Conservation (phyloP, 2,797 vertebrate species). For the Hyperoplus lanceolatus region DNA sequence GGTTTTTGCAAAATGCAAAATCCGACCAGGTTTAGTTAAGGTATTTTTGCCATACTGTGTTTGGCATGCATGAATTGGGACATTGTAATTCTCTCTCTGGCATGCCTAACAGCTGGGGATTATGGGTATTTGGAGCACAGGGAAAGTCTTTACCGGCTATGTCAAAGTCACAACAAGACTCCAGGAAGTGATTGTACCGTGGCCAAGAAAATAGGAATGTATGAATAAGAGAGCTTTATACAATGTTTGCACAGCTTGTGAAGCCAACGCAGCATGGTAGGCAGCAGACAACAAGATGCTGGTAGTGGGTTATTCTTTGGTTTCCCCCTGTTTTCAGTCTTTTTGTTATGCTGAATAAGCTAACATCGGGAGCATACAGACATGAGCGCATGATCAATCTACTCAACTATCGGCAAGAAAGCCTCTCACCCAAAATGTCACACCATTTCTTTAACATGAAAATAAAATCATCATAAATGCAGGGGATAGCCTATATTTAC, state of each 20-base stretch:
- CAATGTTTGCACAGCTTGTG: background rate
- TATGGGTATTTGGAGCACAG: too few species aligned
- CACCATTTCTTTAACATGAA: background rate
- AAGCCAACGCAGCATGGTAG: background rate
- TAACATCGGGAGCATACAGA: background rate
- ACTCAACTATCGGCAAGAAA: background rate
- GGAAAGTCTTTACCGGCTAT: background rate
- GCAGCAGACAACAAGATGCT: background rate
- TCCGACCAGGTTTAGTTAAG: too few species aligned
- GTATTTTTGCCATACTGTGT: too few species aligned
- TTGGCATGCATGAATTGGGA: too few species aligned
- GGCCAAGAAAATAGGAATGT: background rate
- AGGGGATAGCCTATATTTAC: slow-evolving; percentile 52
- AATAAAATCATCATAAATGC: background rate
- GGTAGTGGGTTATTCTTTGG: too few species aligned
- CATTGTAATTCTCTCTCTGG: too few species aligned
- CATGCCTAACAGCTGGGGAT: too few species aligned
- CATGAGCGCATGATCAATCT: background rate
- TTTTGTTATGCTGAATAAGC: background rate
- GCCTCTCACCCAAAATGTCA: background rate
- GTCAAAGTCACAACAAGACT: background rate
- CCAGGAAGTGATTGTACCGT: background rate
- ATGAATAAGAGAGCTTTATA: background rate
- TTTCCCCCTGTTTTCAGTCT: background rate
- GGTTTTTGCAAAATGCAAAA: too few species aligned